Conservation (phyloP, 2,888 invertebrate species). For the Cheilosia soror region DNA sequence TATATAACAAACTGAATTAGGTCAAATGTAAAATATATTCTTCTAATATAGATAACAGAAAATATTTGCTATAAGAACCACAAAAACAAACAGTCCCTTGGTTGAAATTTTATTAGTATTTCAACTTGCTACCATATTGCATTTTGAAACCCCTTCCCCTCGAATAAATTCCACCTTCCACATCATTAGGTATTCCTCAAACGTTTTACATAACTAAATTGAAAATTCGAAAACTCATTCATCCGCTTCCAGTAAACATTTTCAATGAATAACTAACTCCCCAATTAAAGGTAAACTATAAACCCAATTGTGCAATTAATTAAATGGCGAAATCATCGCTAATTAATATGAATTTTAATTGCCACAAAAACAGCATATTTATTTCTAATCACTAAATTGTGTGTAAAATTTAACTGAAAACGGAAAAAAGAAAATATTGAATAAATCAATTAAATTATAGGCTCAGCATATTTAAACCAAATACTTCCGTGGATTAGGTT, state of each 20-base stretch:
- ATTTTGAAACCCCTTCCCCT: no score
- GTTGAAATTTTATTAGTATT: no score
- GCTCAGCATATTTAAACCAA: conserved; percentile 45
- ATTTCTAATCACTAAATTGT: conserved; percentile 47
- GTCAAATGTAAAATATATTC: no score
- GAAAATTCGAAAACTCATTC: no score
- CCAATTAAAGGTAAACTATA: neutral
- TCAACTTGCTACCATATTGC: no score
- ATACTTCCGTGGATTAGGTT: conserved; percentile 29
- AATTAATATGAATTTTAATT: conserved; percentile 50
- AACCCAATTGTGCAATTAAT: conserved; percentile 51
- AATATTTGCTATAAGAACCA: no score
- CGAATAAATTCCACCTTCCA: no score
- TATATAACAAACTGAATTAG: no score
- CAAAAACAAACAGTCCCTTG: no score
- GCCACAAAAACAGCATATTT: conserved; percentile 4
- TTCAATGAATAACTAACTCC: neutral
- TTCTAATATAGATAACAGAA: no score
- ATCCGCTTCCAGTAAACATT: neutral
- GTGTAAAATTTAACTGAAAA: neutral
- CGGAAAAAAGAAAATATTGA: conserved; percentile 1
- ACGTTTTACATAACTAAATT: no score
- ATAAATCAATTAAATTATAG: conserved; percentile 25
- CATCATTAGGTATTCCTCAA: no score
- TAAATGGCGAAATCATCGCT: conserved; percentile 52